phyloP scores from a whole-genome alignment of 2,888 invertebrate genomes.

The Drosophila meridiana region DNA sequence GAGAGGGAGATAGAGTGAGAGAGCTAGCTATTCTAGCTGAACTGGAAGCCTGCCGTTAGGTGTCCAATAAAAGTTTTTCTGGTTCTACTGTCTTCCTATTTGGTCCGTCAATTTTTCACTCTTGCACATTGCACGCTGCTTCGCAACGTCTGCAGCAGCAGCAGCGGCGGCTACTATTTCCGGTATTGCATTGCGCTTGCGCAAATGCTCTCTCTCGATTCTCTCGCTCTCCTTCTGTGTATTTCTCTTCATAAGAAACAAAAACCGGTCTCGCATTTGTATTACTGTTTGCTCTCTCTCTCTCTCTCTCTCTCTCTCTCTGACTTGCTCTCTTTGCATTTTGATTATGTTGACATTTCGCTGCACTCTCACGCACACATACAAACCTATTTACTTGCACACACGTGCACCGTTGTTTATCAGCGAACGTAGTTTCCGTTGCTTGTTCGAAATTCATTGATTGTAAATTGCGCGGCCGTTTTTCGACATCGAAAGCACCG shows the following conservation, averaged over 20 bases:
- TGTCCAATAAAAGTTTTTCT: slow-evolving; percentile 44
- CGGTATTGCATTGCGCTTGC: slow-evolving; percentile 68
- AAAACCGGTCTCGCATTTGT: slow-evolving; percentile 55
- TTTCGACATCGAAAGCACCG: slow-evolving; percentile 53
- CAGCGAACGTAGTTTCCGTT: slow-evolving; percentile 52
- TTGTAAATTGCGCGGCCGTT: slow-evolving; percentile 46
- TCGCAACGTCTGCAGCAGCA: slow-evolving; percentile 38
- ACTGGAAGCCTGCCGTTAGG: slow-evolving; percentile 40
- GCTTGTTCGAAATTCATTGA: slow-evolving; percentile 59
- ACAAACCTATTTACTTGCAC: slow-evolving; percentile 6
- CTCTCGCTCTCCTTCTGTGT: slow-evolving; percentile 10
- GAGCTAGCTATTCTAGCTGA: background rate
- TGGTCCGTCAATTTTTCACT: slow-evolving; percentile 30
- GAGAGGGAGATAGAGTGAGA: background rate
- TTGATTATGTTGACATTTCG: slow-evolving; percentile 63
- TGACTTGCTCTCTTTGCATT: slow-evolving; percentile 29
- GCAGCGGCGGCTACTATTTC: slow-evolving; percentile 48
- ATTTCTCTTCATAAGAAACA: background rate
- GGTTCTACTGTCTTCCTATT: slow-evolving; percentile 43
- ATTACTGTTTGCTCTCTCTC: background rate
- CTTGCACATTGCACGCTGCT: slow-evolving; percentile 54
- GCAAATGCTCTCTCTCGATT: slow-evolving; percentile 43
- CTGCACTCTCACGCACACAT: slow-evolving; percentile 41
- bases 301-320: slow-evolving; percentile 8
- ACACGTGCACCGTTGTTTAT: slow-evolving; percentile 42